A percentile compares a stretch with the other conserved stretches of the same genome.
Conservation (phyloP, 2,113 vertebrate species). For the Phrynosoma platyrhinos region DNA sequence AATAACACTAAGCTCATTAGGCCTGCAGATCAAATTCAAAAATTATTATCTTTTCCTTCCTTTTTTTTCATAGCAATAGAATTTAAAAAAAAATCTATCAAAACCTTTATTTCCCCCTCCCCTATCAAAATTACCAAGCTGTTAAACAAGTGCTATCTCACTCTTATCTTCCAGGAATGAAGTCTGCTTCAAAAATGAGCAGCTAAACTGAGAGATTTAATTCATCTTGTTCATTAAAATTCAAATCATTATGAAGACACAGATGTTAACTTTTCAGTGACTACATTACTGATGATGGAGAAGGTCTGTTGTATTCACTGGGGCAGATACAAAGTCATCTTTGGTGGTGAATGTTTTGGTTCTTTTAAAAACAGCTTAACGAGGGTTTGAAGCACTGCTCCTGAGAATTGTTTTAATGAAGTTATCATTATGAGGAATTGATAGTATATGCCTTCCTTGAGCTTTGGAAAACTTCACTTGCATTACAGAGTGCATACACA, state of each 20-base stretch:
- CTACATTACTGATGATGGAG: conserved; percentile 57
- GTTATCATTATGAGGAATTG: conserved; percentile 56
- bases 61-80: conserved; percentile 39
- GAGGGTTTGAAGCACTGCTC: conserved; percentile 55
- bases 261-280: conserved; percentile 67
- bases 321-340: conserved; percentile 63
- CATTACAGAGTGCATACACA: conserved; percentile 16
- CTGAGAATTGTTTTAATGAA: conserved; percentile 55
- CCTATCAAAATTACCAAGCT: conserved; percentile 52
- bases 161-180: conserved; percentile 64
- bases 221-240: conserved; percentile 70
- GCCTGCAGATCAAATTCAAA: conserved; percentile 46
- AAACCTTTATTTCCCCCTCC: conserved; percentile 58
- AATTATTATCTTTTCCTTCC: conserved; percentile 44
- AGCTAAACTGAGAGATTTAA: conserved; percentile 70
- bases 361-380: conserved; percentile 41
- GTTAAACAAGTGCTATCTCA: conserved; percentile 60
- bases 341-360: conserved; percentile 62
- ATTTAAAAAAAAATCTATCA: conserved; percentile 60
- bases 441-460: conserved; percentile 52
- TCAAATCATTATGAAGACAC: conserved; percentile 68
- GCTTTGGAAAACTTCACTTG: conserved; percentile 46
- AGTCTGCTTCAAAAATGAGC: conserved; percentile 47
- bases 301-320: conserved; percentile 58
- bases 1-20: conserved; percentile 62